A percentile compares a stretch with the other conserved stretches of the same genome.
Evolutionary conservation across 1,140 invertebrate genomes (phyloP).

Genomic region (Vollenhovia emeryi): DNA sequence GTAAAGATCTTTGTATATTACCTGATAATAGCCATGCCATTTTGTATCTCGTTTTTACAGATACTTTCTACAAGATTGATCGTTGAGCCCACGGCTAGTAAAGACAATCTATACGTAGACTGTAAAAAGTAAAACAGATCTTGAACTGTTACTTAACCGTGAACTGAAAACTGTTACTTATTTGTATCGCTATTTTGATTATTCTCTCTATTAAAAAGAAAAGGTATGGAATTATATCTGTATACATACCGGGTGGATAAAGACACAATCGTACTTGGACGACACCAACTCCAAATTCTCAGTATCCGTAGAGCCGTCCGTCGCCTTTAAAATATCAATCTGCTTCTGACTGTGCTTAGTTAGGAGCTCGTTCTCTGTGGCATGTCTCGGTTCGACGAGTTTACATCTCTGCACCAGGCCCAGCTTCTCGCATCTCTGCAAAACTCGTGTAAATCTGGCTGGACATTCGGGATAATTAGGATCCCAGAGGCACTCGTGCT

Average conservation of each 20-base stretch:
- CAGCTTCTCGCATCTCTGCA: conserved; percentile 91
- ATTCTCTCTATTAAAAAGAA: conserved; percentile 9
- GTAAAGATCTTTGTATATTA: conserved; percentile 66
- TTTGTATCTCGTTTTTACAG: conserved; percentile 89
- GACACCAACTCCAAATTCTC: conserved; percentile 90
- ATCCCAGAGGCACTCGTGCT: conserved; percentile 95
- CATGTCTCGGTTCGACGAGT: conserved; percentile 86
- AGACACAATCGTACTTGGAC: conserved; percentile 94
- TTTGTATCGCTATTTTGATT: no score
- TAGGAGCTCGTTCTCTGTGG: conserved; percentile 90
- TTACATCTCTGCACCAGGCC: conserved; percentile 90
- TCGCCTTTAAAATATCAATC: conserved; percentile 89
- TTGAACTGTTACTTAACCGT: no score
- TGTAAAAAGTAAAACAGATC: conserved; percentile 85
- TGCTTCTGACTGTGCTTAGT: conserved; percentile 88
- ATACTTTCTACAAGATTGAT: conserved; percentile 93
- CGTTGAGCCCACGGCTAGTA: conserved; percentile 92
- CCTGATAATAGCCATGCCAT: conserved; percentile 93
- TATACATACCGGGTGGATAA: conserved; percentile 92
- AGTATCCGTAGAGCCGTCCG: conserved; percentile 86
- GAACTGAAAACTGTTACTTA: no score
- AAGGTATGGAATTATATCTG: background rate
- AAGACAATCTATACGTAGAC: conserved; percentile 92
- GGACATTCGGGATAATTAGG: conserved; percentile 93
- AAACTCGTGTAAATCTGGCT: conserved; percentile 89